Evolutionary conservation across 2,113 vertebrate genomes (phyloP).

Genomic region (Salvelinus alpinus): DNA sequence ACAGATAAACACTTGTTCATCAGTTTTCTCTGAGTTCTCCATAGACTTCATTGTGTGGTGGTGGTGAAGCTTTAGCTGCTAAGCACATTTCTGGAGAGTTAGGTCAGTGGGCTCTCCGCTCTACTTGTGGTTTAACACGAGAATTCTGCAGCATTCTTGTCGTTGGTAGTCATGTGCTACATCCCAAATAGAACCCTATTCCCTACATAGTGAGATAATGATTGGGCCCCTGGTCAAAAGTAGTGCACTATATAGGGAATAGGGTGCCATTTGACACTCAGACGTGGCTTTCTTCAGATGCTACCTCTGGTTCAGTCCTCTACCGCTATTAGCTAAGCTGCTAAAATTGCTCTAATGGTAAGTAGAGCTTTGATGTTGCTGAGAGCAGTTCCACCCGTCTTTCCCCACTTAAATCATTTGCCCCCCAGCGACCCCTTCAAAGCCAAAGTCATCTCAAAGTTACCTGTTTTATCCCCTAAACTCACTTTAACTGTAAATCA

Average conservation of each 20-base stretch:
- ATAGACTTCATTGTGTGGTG: not conserved
- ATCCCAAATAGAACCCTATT: too few relatives aligned
- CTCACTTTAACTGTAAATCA: not conserved
- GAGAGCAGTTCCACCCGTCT: not conserved
- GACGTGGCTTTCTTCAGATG: not conserved
- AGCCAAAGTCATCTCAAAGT: not conserved
- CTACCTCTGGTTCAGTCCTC: not conserved
- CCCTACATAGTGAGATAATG: too few relatives aligned
- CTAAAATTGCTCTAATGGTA: not conserved
- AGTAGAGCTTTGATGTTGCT: not conserved
- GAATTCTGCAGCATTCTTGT: not conserved
- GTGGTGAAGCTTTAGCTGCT: not conserved
- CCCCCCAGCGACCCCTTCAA: not conserved
- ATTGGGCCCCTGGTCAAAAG: too few relatives aligned
- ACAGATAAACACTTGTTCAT: constrained; percentile 7
- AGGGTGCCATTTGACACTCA: too few relatives aligned
- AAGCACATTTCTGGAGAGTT: not conserved
- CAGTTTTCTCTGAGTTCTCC: not conserved
- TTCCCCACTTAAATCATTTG: not conserved
- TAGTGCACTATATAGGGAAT: too few relatives aligned
- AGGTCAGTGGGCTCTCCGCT: constrained; percentile 1
- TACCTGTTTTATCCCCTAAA: not conserved
- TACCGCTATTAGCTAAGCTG: not conserved
- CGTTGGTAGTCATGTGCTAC: not conserved
- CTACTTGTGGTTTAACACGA: constrained; percentile 2